Conservation (phyloP, 2,797 vertebrate genomes). For the Cirrhinus mrigala region DNA sequence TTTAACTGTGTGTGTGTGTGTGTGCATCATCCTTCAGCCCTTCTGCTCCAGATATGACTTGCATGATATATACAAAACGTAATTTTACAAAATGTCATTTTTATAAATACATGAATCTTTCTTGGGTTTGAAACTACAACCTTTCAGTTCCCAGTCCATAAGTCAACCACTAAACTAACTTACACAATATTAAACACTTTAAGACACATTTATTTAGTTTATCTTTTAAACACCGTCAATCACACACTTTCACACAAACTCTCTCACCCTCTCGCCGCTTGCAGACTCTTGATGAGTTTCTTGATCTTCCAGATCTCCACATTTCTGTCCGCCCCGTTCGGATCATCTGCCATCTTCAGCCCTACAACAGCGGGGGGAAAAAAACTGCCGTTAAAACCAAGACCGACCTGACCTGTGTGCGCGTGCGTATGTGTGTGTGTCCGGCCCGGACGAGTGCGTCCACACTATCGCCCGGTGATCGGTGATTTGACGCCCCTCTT, state of each 20-base stretch:
- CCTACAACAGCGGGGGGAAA: conserved; percentile 39
- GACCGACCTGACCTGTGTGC: neutral
- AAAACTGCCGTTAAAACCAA: neutral
- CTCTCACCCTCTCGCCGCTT: conserved; percentile 94
- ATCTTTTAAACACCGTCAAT: neutral
- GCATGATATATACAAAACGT: neutral
- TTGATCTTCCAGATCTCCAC: conserved; percentile 99
- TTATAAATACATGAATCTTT: neutral
- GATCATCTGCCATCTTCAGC: conserved; percentile 98
- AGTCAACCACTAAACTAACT: neutral
- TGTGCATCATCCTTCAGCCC: neutral
- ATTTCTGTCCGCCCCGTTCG: conserved; percentile 97
- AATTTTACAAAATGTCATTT: neutral
- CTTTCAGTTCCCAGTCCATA: neutral
- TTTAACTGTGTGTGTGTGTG: neutral
- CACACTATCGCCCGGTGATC: neutral
- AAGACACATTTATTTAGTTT: no score
- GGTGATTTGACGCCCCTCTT: neutral
- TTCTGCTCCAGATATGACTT: neutral
- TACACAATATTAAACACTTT: neutral
- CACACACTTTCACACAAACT: neutral
- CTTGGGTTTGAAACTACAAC: neutral
- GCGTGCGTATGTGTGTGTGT: neutral
- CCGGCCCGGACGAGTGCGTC: neutral
- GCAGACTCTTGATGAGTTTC: conserved; percentile 99